Conservation (phyloP, 2,113 vertebrate species). For the Pandion haliaetus region DNA sequence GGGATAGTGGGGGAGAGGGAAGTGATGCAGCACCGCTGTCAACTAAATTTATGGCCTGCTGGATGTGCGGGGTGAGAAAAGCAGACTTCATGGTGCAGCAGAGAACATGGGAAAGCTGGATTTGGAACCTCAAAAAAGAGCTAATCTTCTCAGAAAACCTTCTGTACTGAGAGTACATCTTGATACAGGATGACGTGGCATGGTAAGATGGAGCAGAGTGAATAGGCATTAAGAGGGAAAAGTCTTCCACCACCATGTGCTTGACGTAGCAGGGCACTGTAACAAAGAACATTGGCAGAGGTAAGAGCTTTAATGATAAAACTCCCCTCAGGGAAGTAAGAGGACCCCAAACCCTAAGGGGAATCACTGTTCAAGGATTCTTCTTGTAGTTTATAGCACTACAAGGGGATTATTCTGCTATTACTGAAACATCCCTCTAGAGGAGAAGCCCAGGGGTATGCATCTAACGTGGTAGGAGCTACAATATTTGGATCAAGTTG, state of each 20-base stretch:
- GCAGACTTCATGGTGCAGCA: neutral
- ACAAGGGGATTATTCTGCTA: neutral
- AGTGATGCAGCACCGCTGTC: neutral
- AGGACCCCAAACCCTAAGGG: neutral
- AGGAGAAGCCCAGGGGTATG: neutral
- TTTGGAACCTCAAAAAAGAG: neutral
- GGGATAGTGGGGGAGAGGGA: neutral
- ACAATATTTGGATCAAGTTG: neutral
- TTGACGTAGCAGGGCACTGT: neutral
- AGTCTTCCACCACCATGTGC: neutral
- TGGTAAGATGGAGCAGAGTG: neutral
- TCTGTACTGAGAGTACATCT: neutral
- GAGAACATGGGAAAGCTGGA: neutral
- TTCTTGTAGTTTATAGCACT: neutral
- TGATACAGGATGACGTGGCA: neutral
- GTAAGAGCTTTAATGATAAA: neutral
- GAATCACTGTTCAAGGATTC: neutral
- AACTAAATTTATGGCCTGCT: neutral
- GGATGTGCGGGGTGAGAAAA: neutral
- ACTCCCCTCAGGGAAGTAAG: neutral
- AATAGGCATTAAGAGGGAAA: neutral
- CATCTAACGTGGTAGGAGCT: neutral
- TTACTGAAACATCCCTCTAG: neutral
- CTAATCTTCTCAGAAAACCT: neutral
- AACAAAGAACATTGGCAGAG: neutral